Conservation (phyloP, 2,113 vertebrate species). For the Eublepharis macularius region DNA sequence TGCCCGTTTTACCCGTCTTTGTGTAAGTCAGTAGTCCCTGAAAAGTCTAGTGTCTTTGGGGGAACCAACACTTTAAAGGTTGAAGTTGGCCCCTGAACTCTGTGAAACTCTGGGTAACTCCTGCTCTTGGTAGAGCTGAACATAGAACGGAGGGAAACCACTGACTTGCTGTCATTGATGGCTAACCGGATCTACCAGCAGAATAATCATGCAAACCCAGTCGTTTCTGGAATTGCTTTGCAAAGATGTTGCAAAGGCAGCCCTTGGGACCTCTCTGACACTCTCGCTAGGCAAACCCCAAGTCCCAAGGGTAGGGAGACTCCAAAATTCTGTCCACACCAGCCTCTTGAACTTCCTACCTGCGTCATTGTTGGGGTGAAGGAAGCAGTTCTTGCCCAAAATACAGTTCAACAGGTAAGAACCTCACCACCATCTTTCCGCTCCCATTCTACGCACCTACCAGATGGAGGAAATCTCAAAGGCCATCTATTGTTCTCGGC, state of each 20-base stretch:
- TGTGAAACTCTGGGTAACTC: neutral
- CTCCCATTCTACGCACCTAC: neutral
- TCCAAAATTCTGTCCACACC: neutral
- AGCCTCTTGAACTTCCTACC: neutral
- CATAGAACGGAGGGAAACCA: conserved; percentile 36
- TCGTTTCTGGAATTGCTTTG: neutral
- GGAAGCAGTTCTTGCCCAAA: neutral
- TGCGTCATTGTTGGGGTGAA: neutral
- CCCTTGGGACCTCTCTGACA: neutral
- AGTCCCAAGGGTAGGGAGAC: neutral
- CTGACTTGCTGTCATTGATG: conserved; percentile 46
- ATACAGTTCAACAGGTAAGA: neutral
- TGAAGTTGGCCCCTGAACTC: neutral
- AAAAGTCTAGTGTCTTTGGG: neutral
- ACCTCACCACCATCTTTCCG: neutral
- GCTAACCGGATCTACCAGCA: conserved; percentile 13
- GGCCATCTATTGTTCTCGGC: neutral
- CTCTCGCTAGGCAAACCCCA: neutral
- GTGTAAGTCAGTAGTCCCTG: neutral
- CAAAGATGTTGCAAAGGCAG: neutral
- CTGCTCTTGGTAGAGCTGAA: conserved; percentile 41
- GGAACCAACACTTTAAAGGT: neutral
- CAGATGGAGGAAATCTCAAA: neutral
- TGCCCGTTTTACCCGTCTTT: neutral
- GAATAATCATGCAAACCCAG: neutral